Base-by-base conservation (phyloP, 53 echinoderm and acorn worm species). In the Paracentrotus lividus region DNA sequence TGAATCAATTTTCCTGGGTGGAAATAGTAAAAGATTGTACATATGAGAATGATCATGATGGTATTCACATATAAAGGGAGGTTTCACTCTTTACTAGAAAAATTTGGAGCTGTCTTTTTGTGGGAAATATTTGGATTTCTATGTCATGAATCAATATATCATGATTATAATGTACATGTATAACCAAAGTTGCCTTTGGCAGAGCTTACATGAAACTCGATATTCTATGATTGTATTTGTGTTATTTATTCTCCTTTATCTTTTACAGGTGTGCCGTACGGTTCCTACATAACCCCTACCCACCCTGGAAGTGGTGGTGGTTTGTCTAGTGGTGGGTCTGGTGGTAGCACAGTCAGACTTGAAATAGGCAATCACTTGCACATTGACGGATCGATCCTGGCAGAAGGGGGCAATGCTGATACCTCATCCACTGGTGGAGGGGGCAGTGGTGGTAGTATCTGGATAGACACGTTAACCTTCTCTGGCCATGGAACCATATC, bases 221-320 rank as follows among this genome's bases (percentile, higher is more conserved):
- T n/a, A n/a, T n/a, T n/a, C n/a, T n/a, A n/a, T n/a, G n/a, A n/a
- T n/a, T n/a, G n/a, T n/a, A n/a, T n/a, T n/a, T n/a, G n/a, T n/a
- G n/a, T n/a, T n/a, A n/a, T n/a, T n/a, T n/a, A 32, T 8, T 32
- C 49, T 16, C 34, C 42, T 89, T 52, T 54, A 61, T 34, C 40
- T 90, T 13, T 54, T 81, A 32, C 42, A 98, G 98, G 98, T 26
- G 23, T 90, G 42, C 84, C 94, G 26, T 98, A 98, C 72, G 98
- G 98, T 38, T 98, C 98, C 9, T 98, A 96, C 94, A 95, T 93
- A 26, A 81, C 88, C n/a, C 95, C 98, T 18, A 75, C 94, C 59
- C 98, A 98, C 65, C 67, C 93, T 77, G 98, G 98, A 7, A 98
- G 98, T 96, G 96, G 96, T 49, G 98, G 98, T 54, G 98, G 98